These are phyloP conservation scores for Zygothrica quintamaculata DNA, from an alignment of 2,888 invertebrate species.

Conservation along the genomic window DNA sequence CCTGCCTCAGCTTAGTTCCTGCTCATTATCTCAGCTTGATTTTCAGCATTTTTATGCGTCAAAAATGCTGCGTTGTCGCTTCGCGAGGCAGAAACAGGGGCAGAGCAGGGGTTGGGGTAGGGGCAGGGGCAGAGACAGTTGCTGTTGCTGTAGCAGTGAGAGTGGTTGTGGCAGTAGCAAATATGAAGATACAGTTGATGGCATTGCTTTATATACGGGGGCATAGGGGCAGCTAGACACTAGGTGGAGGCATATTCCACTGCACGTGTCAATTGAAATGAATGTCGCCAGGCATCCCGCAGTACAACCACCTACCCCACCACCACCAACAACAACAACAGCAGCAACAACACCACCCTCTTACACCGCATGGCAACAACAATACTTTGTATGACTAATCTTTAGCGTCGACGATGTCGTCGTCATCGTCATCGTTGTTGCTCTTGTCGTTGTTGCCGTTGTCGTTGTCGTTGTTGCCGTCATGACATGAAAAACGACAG, in stretches of 20 bases:
- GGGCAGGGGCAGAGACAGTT: no score
- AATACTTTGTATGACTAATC: constrained; percentile 75
- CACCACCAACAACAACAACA: neutral
- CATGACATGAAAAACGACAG: constrained; percentile 52
- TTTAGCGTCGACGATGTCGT: constrained; percentile 61
- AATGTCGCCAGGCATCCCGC: constrained; percentile 74
- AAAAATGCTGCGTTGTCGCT: constrained; percentile 61
- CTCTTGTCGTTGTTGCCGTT: constrained; percentile 46
- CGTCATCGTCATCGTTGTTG: constrained; percentile 27
- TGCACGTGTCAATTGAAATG: constrained; percentile 82
- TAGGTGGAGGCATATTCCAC: constrained; percentile 49
- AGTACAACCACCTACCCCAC: constrained; percentile 43
- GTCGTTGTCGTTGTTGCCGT: constrained; percentile 41
- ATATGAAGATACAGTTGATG: neutral
- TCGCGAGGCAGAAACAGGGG: constrained; percentile 5
- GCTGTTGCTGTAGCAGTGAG: constrained; percentile 53
- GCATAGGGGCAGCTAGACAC: constrained; percentile 5
- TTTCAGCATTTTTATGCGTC: constrained; percentile 74
- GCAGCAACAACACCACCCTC: constrained; percentile 11
- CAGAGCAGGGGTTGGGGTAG: constrained; percentile 7
- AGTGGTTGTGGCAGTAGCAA: constrained; percentile 1
- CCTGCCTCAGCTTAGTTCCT: constrained; percentile 8
- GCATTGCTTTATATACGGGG: no score
- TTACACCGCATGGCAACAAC: constrained; percentile 38
- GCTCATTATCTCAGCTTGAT: constrained; percentile 68